Evolutionary conservation across 92 coral and sea anemone species (phyloP), one percentile per base, ranked within the genome.

Genomic region (Zoanthus gigantus): DNA sequence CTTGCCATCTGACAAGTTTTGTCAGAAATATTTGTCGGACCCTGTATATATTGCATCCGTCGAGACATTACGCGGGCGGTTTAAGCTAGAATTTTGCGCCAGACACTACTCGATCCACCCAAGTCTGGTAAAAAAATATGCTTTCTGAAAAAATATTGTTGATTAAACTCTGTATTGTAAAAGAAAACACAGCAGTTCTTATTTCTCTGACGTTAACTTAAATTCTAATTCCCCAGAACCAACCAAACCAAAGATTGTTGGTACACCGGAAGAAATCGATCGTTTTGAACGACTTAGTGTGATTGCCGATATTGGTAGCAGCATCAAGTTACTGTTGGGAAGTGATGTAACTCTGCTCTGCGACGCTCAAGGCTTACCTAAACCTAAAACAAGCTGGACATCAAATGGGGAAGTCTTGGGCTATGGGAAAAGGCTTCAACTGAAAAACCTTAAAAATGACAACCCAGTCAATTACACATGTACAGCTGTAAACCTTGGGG

Each of bases 321-420:
- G 85, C 46, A 89, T 95, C 45, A 89, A 87, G 17, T 88, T 92
- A 48, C 65, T 95, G 71, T 34, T 84, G 32, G 94, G 94, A 17
- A 95, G 92, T 82, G 85, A 84, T 30, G 60, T 95, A 69, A 95
- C 95, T 5, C 76, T 97, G 45, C 84, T 87, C 10, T 97, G 99
- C 53, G 93, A 97, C 2, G 89, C 92, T 28, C 88, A 79, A 68
- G 99, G 98, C 15, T 0, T 87, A 17, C 98, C 97, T 18, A 72
- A 37, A 50, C 98, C 98, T 16, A 66, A 66, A 29, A 90, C 91
- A 57, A 82, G 82, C 4, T 95, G 98, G 98, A 71, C 78, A 18
- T 91, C 90, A 47, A 83, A 84, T 56, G 94, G 88, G 30, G 78
- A 31, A 14, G 74, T 77, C 50, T 42, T 89, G 9, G 83, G 85